phyloP scores from a whole-genome alignment of 1,140 invertebrate species.

The Drosophila chauvacae region DNA sequence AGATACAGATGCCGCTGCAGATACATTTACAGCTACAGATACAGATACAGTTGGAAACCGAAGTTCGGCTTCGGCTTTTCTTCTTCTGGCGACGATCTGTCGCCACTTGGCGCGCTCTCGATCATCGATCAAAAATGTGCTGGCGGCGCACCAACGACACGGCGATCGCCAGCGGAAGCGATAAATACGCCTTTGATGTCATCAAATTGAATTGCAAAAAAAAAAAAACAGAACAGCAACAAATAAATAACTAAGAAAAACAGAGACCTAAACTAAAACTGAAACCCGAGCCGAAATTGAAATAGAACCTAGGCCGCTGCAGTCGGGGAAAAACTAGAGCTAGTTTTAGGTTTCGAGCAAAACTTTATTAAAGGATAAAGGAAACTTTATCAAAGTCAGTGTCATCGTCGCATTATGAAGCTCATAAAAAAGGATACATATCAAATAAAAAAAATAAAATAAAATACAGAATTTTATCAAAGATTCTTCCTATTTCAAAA shows the following conservation, averaged over 20 bases:
- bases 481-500: too few relatives aligned
- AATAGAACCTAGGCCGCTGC: constrained; percentile 11
- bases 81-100: constrained; percentile 15
- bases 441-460: too few relatives aligned
- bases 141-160: constrained; percentile 5
- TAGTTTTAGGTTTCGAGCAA: neutral
- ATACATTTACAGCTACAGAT: constrained; percentile 18
- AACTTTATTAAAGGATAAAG: neutral
- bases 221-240: constrained; percentile 5
- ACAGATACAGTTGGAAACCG: constrained; percentile 13
- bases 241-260: neutral
- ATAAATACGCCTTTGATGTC: constrained; percentile 73
- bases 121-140: constrained; percentile 55
- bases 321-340: neutral
- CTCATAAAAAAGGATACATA: too few relatives aligned
- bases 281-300: constrained; percentile 22
- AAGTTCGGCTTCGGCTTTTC: constrained; percentile 28
- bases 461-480: too few relatives aligned
- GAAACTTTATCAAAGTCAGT: too few relatives aligned
- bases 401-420: neutral
- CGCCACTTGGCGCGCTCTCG: constrained; percentile 25
- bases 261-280: neutral
- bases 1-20: constrained; percentile 6
- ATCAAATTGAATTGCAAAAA: constrained; percentile 63
- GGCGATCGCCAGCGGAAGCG: constrained; percentile 50